Base-by-base conservation (phyloP, 2,888 invertebrate species). In the Nemurella pictetii region DNA sequence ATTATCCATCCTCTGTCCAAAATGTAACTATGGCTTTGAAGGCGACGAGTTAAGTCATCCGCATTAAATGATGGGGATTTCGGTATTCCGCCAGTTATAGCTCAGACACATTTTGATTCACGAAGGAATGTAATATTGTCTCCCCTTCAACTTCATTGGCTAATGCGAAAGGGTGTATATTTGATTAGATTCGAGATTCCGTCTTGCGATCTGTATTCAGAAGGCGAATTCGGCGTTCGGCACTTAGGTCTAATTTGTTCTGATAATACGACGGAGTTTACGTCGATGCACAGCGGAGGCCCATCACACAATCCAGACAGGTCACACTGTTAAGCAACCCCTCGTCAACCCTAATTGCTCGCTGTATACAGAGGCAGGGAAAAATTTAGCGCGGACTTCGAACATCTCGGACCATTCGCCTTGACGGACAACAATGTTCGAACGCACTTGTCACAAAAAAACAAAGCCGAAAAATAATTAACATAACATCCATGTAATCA, bases 111-210 rank as follows among this genome's bases (percentile, higher is more conserved):
- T 78, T 30, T 30, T 78, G 28, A 78, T 30, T 28, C 29, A 30
- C 20, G 75, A 9, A 26, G 28, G 75, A 75, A 75, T 75, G 75
- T 28, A 55, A 55, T 55, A 55, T 55, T 55, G 55, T 55, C 55
- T 75, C 75, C 75, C 75, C 75, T 75, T 75, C 75, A 75, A n/a
- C 75, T 12, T 78, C 27, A 55, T 36, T 82, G 82, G 28, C 55
- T 36, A 82, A 55, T 55, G 72, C 32, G 35, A 81, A 81, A 81
- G 82, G 82, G 82, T 55, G 55, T 55, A 26, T 15, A 28, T 72
- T 55, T 82, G 26, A 82, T 82, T 82, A 82, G 82, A 82, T 55
- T 78, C n/a, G 30, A 75, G 75, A 75, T 75, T 75, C 27, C 28
- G 35, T 26, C 28, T 7, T n/a, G 0, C 29, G 36, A 27, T 82